phyloP scores from a whole-genome alignment of 2,113 vertebrate species.

The Arothron firmamentum region DNA sequence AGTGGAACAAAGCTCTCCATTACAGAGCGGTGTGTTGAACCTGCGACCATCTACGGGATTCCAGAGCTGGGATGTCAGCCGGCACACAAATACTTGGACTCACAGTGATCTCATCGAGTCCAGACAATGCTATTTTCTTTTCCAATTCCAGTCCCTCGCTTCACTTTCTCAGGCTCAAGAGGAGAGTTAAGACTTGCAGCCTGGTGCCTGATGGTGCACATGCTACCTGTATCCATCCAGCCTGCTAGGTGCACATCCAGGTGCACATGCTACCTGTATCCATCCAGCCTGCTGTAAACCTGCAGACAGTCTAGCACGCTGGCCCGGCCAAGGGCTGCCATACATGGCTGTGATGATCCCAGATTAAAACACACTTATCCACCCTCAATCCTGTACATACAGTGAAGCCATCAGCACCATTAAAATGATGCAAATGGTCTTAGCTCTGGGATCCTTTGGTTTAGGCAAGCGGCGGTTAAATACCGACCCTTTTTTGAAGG shows the following conservation, averaged over 20 bases:
- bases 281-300: conserved; percentile 70
- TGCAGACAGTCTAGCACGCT: conserved; percentile 67
- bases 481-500: no score
- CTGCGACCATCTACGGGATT: conserved; percentile 17
- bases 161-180: conserved; percentile 24
- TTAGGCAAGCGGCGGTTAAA: no score
- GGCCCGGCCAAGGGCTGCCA: conserved; percentile 60
- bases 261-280: conserved; percentile 49
- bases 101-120: background rate
- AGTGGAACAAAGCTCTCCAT: conserved; percentile 59
- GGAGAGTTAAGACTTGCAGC: conserved; percentile 38
- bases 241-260: no score
- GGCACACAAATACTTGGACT: background rate
- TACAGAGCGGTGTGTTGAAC: conserved; percentile 42
- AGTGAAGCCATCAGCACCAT: background rate
- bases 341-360: conserved; percentile 61
- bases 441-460: no score
- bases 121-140: conserved; percentile 8
- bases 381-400: background rate
- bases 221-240: conserved; percentile 64
- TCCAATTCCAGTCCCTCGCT: background rate
- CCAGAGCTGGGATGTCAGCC: conserved; percentile 2
- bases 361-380: background rate
- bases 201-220: conserved; percentile 51
- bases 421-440: no score